Evolutionary conservation across 2,888 invertebrate species (phyloP), one percentile per base, ranked within the genome.

Genomic region (Xestobium rufovillosum): DNA sequence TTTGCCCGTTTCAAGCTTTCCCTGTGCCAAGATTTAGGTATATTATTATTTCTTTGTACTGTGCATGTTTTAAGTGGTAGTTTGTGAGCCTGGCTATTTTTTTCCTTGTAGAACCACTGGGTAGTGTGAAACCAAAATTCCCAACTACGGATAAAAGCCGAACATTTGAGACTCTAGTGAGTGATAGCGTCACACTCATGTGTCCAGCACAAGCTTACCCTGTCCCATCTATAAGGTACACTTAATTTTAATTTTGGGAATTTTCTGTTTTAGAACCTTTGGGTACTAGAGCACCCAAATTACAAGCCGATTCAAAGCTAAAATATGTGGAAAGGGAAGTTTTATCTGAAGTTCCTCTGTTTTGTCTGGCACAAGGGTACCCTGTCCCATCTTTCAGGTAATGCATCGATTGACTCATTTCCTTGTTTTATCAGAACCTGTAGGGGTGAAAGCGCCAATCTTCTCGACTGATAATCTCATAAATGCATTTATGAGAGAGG

Each of bases 161-260:
- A 58, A 72, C 76, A 49, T 75, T 76, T 63, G 73, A 75, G 40
- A 59, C 56, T 17, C 58, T 66, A 45, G 53, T 67, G 52, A 64
- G 66, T 44, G 60, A 60, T 51, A 73, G 72, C 59, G 68, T 80
- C 52, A 78, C 80, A 29, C 60, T 84, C 44, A 66, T 80, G 50
- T 84, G 83, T 64, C 82, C 82, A 39, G 82, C 83, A 12, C 83
- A 83, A 64, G 81, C 80, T 14, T 84, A 75, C 67, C 83, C 83
- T 42, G 76, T 81, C 59, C 82, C 83, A 55, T 66, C 74, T 47
- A 76, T 77, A 73, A 80, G 80, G 81, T 83, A 77, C 69, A 45
- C 35, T 56, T 12, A 27, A 15, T 41, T 26, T 31, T 28, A 27
- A 8, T 3, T 17, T 41, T 4, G 6, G 19, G 19, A 19, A 31